phyloP scores from a whole-genome alignment of 2,113 vertebrate species.

The Thamnaconus septentrionalis region DNA sequence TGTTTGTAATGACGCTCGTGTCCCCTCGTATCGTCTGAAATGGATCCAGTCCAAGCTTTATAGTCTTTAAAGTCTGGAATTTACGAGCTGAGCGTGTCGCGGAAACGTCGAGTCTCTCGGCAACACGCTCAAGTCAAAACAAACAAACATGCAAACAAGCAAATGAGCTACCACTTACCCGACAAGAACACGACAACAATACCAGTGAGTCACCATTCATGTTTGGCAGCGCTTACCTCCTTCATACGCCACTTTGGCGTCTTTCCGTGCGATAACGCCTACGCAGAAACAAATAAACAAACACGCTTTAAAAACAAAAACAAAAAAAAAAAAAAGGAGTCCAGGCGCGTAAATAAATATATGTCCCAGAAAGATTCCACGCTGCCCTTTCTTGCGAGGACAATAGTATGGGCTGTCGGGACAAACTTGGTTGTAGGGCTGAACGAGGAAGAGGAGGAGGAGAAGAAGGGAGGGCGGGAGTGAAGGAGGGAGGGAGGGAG shows the following conservation, averaged over 20 bases:
- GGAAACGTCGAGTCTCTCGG: too few species aligned
- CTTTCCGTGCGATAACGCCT: constrained; percentile 46
- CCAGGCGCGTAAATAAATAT: not conserved
- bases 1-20: too few species aligned
- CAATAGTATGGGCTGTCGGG: constrained; percentile 56
- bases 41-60: too few species aligned
- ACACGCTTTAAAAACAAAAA: not conserved
- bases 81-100: too few species aligned
- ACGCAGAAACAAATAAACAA: not conserved
- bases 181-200: too few species aligned
- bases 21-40: too few species aligned
- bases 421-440: constrained; percentile 57
- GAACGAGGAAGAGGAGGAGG: constrained; percentile 61
- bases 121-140: too few species aligned
- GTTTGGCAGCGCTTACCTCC: constrained; percentile 58
- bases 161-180: too few species aligned
- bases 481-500: constrained; percentile 18
- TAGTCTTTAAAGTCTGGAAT: too few species aligned
- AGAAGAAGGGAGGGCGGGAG: constrained; percentile 2
- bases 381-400: constrained; percentile 18
- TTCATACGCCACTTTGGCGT: constrained; percentile 76
- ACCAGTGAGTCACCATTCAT: too few species aligned
- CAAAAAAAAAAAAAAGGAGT: not conserved
- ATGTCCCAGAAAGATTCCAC: constrained; percentile 11
- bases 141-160: too few species aligned